Evolutionary conservation across 2,888 invertebrate genomes (phyloP), one percentile per base, ranked within the genome.

Genomic region (Pherbina coryleti): DNA sequence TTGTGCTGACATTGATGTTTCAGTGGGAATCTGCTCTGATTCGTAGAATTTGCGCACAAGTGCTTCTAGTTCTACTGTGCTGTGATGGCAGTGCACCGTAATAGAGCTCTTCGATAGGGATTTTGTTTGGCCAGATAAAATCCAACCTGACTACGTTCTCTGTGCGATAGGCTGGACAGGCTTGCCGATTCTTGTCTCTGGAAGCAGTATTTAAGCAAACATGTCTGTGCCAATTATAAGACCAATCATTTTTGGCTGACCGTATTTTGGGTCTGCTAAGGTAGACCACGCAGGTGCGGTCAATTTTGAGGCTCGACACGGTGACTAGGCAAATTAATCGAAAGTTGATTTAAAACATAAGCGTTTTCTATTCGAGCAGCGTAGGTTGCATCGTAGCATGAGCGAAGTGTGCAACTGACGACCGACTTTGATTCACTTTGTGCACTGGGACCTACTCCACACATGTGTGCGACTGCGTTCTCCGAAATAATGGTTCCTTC

Each of bases 401-500:
- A 78, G n/a, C 51, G n/a, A 14, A 78, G 37, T 14, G 70, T 69
- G 70, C 49, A 74, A 31, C 34, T 64, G 14, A 74, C 78, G 1
- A 51, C 25, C 5, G 34, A 75, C 51, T 75, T 78, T 11, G 25
- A 75, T 19, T 55, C 34, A 49, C 14, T 60, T 1, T 19, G 14
- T 3, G 37, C 66, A 17, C 34, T 55, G 9, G n/a, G 7, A 34
- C 74, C 53, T n/a, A 78, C 78, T 34, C 70, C 78, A 9, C 31
- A 75, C 34, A 78, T 77, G 5, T 77, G 34, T 17, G 74, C 74
- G n/a, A 75, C 34, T 7, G 44, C 78, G 17, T 69, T 4, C 57
- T 78, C 75, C 9, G 78, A 75, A 17, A 78, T 75, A 17, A 71
- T 31, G 17, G 71, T 74, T 4, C 64, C 78, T 64, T 71, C 75